A percentile compares a stretch with the other conserved stretches of the same genome.
phyloP scores from a whole-genome alignment of 2,113 vertebrate species.

The Carettochelys insculpta region DNA sequence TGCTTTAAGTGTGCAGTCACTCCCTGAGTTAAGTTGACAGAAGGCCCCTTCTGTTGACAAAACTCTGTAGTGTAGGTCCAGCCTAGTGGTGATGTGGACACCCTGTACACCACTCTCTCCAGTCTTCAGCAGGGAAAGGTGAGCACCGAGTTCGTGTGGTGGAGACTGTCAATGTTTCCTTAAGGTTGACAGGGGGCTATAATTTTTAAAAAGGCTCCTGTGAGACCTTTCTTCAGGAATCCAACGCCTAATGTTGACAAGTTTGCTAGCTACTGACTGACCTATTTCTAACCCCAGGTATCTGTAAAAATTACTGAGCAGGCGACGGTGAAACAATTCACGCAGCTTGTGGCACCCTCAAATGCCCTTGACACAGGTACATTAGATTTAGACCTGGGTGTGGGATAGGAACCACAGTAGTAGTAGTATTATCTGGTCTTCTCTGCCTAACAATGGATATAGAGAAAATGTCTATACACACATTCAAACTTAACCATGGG shows the following conservation, averaged over 20 bases:
- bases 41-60: too few species aligned
- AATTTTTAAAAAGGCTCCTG: background rate
- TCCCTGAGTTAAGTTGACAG: too few species aligned
- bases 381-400: background rate
- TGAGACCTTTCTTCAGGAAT: background rate
- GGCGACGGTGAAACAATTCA: background rate
- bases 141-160: background rate
- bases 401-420: background rate
- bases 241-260: background rate
- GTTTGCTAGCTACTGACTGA: background rate
- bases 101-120: too few species aligned
- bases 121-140: too few species aligned
- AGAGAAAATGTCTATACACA: background rate
- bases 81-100: too few species aligned
- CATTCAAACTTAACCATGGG: background rate
- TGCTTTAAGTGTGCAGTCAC: too few species aligned
- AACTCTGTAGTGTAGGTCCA: too few species aligned
- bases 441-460: background rate
- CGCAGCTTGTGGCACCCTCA: background rate
- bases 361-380: background rate
- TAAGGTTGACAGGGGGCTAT: background rate
- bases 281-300: background rate
- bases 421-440: background rate
- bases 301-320: background rate
- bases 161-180: background rate